These are phyloP conservation scores for Drosophila austrosaltans DNA, from an alignment of 2,888 invertebrate species.

Conservation along the genomic window DNA sequence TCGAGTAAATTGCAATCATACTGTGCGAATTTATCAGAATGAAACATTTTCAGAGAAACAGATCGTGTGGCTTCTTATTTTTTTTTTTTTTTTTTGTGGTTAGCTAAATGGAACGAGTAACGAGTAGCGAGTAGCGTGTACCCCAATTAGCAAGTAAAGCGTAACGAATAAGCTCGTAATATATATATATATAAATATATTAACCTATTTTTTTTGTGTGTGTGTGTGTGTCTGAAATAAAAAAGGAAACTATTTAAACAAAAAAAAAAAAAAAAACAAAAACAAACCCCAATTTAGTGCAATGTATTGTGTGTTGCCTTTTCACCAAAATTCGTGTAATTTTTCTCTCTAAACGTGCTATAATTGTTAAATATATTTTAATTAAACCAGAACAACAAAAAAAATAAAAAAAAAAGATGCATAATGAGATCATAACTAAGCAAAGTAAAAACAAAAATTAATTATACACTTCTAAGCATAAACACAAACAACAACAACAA, in stretches of 20 bases:
- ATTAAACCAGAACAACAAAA: constrained; percentile 27
- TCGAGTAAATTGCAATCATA: constrained; percentile 65
- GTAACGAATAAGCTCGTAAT: constrained; percentile 23
- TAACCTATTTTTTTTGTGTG: constrained; percentile 31
- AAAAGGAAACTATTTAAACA: constrained; percentile 1
- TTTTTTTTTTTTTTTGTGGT: constrained; percentile 50
- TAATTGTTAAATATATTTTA: constrained; percentile 77
- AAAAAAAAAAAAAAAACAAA: constrained; percentile 29
- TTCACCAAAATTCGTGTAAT: constrained; percentile 39
- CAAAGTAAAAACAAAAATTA: constrained; percentile 56
- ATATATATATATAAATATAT: constrained; percentile 17
- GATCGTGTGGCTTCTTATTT: background rate
- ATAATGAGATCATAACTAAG: constrained; percentile 65
- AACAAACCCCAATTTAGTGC: constrained; percentile 49
- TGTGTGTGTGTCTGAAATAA: constrained; percentile 27
- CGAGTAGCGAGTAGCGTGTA: constrained; percentile 19
- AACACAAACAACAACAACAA: constrained; percentile 45
- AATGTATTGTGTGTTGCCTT: constrained; percentile 64
- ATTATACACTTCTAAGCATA: constrained; percentile 69
- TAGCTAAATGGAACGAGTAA: constrained; percentile 55
- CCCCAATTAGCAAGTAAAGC: constrained; percentile 46
- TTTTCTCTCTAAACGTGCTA: constrained; percentile 73
- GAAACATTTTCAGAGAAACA: constrained; percentile 57
- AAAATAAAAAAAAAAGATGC: constrained; percentile 34
- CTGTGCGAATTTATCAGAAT: constrained; percentile 74